These are phyloP conservation scores for Alectura lathami DNA, from an alignment of 2,113 vertebrate species.

Conservation along the genomic window DNA sequence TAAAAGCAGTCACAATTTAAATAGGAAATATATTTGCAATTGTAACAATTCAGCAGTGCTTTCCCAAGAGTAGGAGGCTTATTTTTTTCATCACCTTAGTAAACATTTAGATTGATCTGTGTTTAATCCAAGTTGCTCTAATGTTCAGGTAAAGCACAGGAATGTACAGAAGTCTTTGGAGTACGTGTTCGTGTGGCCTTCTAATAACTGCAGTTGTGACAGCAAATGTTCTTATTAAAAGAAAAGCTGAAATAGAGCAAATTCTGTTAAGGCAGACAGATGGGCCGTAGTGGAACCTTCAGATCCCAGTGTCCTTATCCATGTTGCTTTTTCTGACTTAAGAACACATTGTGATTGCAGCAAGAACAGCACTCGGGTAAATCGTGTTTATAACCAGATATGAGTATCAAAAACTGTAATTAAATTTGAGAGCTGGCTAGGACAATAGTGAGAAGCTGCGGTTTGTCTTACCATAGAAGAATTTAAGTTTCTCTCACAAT, in stretches of 20 bases:
- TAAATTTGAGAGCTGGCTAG: not conserved
- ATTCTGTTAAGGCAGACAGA: not conserved
- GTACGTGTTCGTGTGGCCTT: not conserved
- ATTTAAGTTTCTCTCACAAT: conserved; percentile 1
- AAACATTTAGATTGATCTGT: not conserved
- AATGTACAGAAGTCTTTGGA: not conserved
- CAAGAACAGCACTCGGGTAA: not conserved
- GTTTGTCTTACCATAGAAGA: not conserved
- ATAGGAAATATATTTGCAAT: not conserved
- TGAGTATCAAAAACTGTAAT: no score
- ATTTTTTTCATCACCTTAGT: not conserved
- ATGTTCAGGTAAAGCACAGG: not conserved
- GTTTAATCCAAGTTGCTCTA: not conserved
- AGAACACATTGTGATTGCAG: not conserved
- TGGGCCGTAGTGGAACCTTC: not conserved
- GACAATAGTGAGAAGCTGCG: not conserved
- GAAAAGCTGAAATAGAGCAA: not conserved
- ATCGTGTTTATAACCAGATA: no score
- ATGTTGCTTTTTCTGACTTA: rapidly evolving
- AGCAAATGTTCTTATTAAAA: not conserved
- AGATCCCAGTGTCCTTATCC: not conserved
- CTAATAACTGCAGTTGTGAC: not conserved
- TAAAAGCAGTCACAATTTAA: not conserved
- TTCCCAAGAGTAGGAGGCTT: not conserved
- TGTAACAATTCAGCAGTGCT: not conserved